Percentiles rank a stretch among this genome's conserved stretches.
These are phyloP conservation scores for Mnemiopsis leidyi DNA, from an alignment of 37 sponge, comb jelly and placozoan species.

Conservation along the genomic window DNA sequence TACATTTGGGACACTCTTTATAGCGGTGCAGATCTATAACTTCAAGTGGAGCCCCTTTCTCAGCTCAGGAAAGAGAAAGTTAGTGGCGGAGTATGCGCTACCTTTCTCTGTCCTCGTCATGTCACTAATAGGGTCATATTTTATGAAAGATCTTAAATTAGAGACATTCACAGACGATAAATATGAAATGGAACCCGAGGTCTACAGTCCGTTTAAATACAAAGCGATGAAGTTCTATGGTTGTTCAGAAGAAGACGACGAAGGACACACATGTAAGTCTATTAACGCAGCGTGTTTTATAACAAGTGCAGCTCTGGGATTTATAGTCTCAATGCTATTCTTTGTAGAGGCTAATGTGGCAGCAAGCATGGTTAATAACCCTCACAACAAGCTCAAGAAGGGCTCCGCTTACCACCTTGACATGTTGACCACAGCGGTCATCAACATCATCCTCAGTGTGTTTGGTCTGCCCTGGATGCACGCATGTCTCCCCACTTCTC, in stretches of 20 bases:
- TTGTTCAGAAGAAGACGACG: not conserved
- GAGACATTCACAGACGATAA: conserved; percentile 14
- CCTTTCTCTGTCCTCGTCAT: conserved; percentile 42
- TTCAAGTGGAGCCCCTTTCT: conserved; percentile 44
- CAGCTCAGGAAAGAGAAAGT: conserved; percentile 24
- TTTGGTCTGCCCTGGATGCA: conserved; percentile 65
- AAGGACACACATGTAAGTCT: not conserved
- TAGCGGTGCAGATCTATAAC: conserved; percentile 7
- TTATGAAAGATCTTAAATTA: not conserved
- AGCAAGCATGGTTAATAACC: conserved; percentile 62
- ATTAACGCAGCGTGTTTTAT: conserved; percentile 1
- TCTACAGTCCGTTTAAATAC: not conserved
- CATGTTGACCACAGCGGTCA: conserved; percentile 13
- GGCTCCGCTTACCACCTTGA: conserved; percentile 55
- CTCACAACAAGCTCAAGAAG: conserved; percentile 41
- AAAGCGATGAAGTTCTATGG: not conserved
- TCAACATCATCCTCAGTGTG: conserved; percentile 59
- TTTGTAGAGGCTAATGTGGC: conserved; percentile 57
- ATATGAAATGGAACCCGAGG: conserved; percentile 16
- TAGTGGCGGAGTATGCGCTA: conserved; percentile 50
- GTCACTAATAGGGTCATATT: not conserved
- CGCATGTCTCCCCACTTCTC: conserved; percentile 36
- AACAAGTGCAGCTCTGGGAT: not conserved
- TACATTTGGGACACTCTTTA: conserved; percentile 21
- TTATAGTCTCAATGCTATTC: conserved; percentile 42